Percentiles rank a stretch among this genome's conserved stretches.
Evolutionary conservation across 2,888 invertebrate genomes (phyloP).

Genomic region (Carabus problematicus): DNA sequence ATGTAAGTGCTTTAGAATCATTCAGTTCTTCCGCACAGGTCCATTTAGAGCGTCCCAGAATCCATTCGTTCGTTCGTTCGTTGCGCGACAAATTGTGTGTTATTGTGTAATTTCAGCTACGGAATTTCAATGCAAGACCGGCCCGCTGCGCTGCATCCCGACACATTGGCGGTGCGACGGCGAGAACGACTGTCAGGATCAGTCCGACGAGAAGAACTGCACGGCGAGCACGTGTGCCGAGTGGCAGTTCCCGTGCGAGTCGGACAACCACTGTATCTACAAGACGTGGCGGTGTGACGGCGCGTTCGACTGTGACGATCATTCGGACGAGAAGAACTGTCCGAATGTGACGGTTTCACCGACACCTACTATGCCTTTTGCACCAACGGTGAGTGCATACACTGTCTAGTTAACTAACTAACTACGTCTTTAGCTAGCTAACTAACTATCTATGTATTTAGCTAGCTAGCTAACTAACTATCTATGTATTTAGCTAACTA

Average conservation of each 20-base stretch:
- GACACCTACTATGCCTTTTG: slow-evolving; percentile 48
- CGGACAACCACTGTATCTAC: slow-evolving; percentile 69
- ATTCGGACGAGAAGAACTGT: slow-evolving; percentile 77
- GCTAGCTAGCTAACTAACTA: no score
- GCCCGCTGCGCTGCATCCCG: slow-evolving; percentile 69
- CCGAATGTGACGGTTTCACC: slow-evolving; percentile 54
- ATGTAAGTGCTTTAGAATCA: slow-evolving; percentile 48
- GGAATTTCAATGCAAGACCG: slow-evolving; percentile 67
- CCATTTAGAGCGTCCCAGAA: no score
- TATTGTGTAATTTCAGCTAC: no score
- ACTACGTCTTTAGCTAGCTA: no score
- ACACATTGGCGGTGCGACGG: slow-evolving; percentile 75
- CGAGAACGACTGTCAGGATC: slow-evolving; percentile 78
- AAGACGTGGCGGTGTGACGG: slow-evolving; percentile 83
- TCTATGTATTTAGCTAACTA: no score
- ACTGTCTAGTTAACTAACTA: no score
- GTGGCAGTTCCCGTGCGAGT: slow-evolving; percentile 73
- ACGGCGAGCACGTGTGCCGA: slow-evolving; percentile 71
- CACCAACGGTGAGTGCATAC: slow-evolving; percentile 36
- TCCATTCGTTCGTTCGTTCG: no score
- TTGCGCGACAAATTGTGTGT: no score
- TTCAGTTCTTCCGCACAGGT: no score
- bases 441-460: no score
- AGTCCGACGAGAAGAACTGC: slow-evolving; percentile 74
- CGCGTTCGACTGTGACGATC: slow-evolving; percentile 74